These are phyloP conservation scores for Oreochromis spilurus DNA, from an alignment of 2,113 vertebrate genomes.

Conservation along the genomic window DNA sequence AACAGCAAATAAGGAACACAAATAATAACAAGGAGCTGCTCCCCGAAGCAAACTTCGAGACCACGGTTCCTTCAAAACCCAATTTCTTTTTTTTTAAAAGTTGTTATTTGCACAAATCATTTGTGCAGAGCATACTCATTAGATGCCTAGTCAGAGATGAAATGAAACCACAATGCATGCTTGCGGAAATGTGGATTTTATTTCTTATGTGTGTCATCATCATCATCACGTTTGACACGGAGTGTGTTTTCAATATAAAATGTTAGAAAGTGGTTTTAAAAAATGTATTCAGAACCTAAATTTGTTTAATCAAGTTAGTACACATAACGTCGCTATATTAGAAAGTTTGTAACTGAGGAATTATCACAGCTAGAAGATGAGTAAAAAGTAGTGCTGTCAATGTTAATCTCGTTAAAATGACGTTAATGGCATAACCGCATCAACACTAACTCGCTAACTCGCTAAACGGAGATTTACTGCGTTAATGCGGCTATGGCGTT, in stretches of 20 bases:
- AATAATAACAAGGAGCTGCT: not conserved
- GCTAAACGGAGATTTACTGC: accelerated
- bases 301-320: not conserved
- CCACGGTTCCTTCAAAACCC: not conserved
- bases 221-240: not conserved
- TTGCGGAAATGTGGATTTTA: not conserved
- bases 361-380: not conserved
- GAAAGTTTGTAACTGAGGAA: not conserved
- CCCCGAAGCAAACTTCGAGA: not conserved
- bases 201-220: not conserved
- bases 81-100: not conserved
- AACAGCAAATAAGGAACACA: not conserved
- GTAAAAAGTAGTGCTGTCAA: not conserved
- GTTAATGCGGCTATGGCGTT: accelerated
- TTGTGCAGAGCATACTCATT: not conserved
- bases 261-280: not conserved
- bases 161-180: not conserved
- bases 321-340: not conserved
- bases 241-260: not conserved
- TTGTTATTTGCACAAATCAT: not conserved
- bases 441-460: not conserved
- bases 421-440: not conserved
- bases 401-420: not conserved
- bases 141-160: not conserved
- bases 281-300: not conserved